Evolutionary conservation across 23 tunicate genomes (phyloP).

Genomic region (Styela plicata): DNA sequence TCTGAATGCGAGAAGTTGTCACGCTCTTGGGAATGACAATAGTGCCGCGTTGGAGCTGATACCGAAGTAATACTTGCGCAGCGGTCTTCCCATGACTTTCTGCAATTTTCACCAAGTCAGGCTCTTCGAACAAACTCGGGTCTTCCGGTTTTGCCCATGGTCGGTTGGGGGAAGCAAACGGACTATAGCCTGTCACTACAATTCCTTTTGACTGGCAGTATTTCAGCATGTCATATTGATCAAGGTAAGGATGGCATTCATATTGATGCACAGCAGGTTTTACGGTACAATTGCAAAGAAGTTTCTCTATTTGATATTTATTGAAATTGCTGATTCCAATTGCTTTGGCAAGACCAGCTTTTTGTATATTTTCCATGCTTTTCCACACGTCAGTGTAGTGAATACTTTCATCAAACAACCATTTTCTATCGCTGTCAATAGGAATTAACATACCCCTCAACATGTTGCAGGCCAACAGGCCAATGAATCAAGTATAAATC

Average conservation of each 20-base stretch:
- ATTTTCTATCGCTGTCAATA: constrained; percentile 29
- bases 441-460: not conserved
- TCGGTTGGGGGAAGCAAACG: constrained; percentile 57
- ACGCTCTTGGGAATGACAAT: constrained; percentile 63
- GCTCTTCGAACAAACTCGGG: constrained; percentile 18
- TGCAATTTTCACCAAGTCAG: not conserved
- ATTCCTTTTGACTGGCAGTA: constrained; percentile 46
- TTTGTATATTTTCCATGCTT: constrained; percentile 50
- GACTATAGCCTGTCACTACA: constrained; percentile 45
- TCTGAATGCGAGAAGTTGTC: constrained; percentile 37
- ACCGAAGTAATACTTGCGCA: constrained; percentile 55
- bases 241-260: constrained; percentile 66
- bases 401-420: constrained; percentile 24
- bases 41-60: constrained; percentile 24
- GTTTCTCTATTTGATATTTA: constrained; percentile 49
- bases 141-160: constrained; percentile 27
- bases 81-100: constrained; percentile 24
- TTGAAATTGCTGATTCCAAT: constrained; percentile 86
- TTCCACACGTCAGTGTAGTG: constrained; percentile 66
- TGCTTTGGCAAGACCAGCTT: constrained; percentile 44
- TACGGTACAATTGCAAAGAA: constrained; percentile 39
- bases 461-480: constrained; percentile 51
- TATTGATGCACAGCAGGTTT: constrained; percentile 80
- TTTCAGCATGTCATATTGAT: constrained; percentile 31
- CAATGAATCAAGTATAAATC: constrained; percentile 91